Percentiles rank a stretch among this genome's conserved stretches.
Conservation (phyloP, 2,888 invertebrate genomes). For the Drosophila neotestacea region DNA sequence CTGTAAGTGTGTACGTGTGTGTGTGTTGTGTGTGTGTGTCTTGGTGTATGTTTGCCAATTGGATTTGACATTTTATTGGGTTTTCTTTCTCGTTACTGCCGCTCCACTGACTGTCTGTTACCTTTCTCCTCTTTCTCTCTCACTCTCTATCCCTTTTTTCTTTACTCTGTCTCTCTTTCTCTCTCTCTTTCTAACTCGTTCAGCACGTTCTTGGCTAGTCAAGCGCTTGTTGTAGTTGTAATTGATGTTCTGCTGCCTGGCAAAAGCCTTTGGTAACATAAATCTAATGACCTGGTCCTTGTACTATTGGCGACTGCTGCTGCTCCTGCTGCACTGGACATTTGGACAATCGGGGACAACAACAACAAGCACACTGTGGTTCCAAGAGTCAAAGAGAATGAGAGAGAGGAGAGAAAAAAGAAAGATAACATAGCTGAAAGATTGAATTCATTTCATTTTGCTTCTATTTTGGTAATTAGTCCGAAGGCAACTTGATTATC, state of each 20-base stretch:
- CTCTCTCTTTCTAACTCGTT: neutral
- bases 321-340: conserved; percentile 22
- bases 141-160: neutral
- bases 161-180: neutral
- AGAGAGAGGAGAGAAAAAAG: neutral
- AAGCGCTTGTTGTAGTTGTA: conserved; percentile 59
- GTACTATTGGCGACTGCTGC: conserved; percentile 6
- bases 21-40: conserved; percentile 6
- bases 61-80: conserved; percentile 81
- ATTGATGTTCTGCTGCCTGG: conserved; percentile 69
- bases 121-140: neutral
- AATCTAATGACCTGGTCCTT: conserved; percentile 65
- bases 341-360: conserved; percentile 10
- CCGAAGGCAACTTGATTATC: conserved; percentile 69
- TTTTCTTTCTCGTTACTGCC: conserved; percentile 78
- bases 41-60: conserved; percentile 74
- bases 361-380: neutral
- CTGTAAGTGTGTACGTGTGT: conserved; percentile 8
- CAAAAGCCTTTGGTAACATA: conserved; percentile 67
- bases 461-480: conserved; percentile 70
- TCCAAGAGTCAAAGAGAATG: neutral
- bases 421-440: conserved; percentile 33
- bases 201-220: conserved; percentile 13
- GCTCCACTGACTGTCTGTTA: conserved; percentile 62
- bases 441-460: conserved; percentile 60